Evolutionary conservation across 2,888 invertebrate genomes (phyloP).

Genomic region (Priocnemis perturbator): DNA sequence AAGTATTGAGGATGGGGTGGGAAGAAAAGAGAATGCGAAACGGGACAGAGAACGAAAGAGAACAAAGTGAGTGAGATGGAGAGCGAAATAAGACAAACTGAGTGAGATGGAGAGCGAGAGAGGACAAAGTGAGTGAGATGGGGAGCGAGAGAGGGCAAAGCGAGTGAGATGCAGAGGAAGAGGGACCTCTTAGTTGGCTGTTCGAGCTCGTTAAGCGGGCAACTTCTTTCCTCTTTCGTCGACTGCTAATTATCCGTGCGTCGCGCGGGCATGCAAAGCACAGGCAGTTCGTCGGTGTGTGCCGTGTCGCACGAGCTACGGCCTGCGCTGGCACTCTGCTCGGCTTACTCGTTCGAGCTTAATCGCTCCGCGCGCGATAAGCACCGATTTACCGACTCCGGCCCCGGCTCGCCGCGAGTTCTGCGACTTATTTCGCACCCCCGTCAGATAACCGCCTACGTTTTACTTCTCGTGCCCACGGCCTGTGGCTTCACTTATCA

Average conservation of each 20-base stretch:
- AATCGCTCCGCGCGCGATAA: conserved; percentile 46
- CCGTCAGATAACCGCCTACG: background rate
- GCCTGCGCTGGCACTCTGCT: background rate
- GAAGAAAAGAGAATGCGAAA: no score
- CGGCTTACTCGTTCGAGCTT: conserved; percentile 11
- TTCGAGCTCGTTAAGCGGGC: conserved; percentile 46
- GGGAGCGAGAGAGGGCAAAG: conserved; percentile 31
- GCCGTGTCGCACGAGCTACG: conserved; percentile 11
- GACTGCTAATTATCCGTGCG: conserved; percentile 49
- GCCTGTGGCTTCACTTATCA: no score
- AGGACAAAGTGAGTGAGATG: conserved; percentile 33
- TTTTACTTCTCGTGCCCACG: no score
- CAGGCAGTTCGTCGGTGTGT: conserved; percentile 7
- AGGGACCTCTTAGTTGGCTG: conserved; percentile 40
- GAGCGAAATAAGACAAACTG: no score
- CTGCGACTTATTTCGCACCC: conserved; percentile 19
- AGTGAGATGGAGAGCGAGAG: no score
- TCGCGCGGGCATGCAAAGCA: background rate
- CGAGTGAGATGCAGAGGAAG: conserved; percentile 17
- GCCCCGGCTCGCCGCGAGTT: conserved; percentile 8
- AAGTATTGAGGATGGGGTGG: background rate
- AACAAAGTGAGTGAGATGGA: no score
- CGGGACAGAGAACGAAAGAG: no score
- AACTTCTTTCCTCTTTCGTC: conserved; percentile 39
- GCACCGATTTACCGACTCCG: conserved; percentile 47